Conservation (phyloP, 2,113 vertebrate species). For the Gyps fulvus region DNA sequence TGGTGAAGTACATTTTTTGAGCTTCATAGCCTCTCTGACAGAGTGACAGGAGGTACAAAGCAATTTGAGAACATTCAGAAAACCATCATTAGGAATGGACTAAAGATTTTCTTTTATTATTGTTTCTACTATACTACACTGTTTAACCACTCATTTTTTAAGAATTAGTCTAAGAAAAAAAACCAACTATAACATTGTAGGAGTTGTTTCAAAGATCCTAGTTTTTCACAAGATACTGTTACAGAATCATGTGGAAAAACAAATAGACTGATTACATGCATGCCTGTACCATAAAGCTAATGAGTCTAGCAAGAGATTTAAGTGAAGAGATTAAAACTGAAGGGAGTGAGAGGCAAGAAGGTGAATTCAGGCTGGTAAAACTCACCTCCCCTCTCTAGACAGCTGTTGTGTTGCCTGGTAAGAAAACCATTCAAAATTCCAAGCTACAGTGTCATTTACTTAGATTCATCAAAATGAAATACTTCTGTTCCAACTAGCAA, state of each 20-base stretch:
- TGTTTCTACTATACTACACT: not conserved
- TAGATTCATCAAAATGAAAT: not conserved
- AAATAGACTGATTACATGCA: not conserved
- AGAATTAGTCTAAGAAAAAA: not conserved
- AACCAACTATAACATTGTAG: not conserved
- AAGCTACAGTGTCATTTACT: not conserved
- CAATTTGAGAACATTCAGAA: not conserved
- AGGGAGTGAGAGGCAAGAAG: not conserved
- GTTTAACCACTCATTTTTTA: not conserved
- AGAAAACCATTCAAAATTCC: not conserved
- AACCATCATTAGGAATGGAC: fast-evolving
- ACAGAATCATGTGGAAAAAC: not conserved
- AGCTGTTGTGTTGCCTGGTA: not conserved
- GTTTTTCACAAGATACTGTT: not conserved
- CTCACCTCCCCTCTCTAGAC: not conserved
- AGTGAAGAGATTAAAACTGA: not conserved
- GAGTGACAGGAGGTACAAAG: not conserved
- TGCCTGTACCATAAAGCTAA: not conserved
- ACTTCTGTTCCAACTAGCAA: not conserved
- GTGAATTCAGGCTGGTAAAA: not conserved
- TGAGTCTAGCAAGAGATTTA: not conserved
- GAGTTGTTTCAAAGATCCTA: not conserved
- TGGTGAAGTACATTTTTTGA: not conserved
- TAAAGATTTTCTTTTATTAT: not conserved
- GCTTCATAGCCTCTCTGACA: not conserved